Conservation (phyloP, 2,113 vertebrate species). For the Thomomys bottae region DNA sequence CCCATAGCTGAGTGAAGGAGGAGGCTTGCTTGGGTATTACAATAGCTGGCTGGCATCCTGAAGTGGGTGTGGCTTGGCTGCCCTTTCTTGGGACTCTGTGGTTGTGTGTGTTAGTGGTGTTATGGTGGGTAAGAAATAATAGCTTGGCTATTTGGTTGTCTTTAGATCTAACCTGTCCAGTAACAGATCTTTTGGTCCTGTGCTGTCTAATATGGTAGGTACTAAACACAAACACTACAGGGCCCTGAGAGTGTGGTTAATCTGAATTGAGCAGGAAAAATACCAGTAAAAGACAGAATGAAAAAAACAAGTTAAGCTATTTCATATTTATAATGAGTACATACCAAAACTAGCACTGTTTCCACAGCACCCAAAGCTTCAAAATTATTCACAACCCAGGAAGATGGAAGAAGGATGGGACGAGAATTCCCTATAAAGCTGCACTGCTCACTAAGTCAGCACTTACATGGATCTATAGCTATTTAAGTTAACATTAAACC, state of each 20-base stretch:
- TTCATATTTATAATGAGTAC: neutral
- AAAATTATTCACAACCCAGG: no score
- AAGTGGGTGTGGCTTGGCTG: no score
- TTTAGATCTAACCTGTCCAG: neutral
- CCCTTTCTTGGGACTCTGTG: neutral
- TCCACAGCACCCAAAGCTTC: neutral
- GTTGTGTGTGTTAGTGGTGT: neutral
- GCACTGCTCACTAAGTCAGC: no score
- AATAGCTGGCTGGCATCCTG: neutral
- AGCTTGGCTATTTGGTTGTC: neutral
- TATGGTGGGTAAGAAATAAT: neutral
- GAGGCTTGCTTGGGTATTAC: neutral
- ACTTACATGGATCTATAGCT: no score
- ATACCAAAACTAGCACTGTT: neutral
- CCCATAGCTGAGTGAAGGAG: neutral
- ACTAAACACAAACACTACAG: rapidly evolving
- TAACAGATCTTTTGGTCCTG: no score
- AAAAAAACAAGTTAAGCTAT: neutral
- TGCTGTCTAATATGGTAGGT: neutral
- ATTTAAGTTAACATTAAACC: neutral
- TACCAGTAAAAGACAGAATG: neutral
- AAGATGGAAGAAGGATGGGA: no score
- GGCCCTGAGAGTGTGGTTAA: neutral
- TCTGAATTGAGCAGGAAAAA: neutral
- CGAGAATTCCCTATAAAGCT: no score